A percentile compares a stretch with the other conserved stretches of the same genome.
phyloP scores from a whole-genome alignment of 2,113 vertebrate genomes.

The Paramormyrops kingsleyae region DNA sequence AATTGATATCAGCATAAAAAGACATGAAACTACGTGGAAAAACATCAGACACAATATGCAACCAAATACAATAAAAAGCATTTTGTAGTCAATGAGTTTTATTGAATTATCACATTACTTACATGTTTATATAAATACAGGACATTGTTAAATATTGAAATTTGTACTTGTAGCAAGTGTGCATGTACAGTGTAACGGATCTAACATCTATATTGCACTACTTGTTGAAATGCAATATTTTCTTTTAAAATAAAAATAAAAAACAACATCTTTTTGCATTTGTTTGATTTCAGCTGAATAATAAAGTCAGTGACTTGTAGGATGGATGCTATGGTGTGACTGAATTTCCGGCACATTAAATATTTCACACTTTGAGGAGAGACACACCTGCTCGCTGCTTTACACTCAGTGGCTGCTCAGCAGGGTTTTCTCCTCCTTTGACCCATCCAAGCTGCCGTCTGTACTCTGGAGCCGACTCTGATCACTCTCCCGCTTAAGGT shows the following conservation, averaged over 20 bases:
- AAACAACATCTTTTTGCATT: background rate
- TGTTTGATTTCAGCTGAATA: background rate
- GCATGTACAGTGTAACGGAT: background rate
- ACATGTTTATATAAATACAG: background rate
- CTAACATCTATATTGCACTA: background rate
- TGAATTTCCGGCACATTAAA: background rate
- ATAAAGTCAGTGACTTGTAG: background rate
- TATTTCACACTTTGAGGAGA: background rate
- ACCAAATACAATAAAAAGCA: background rate
- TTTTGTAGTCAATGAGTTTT: background rate
- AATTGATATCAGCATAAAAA: background rate
- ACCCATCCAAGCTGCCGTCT: slow-evolving; percentile 47
- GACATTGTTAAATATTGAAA: background rate
- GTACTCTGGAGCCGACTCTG: slow-evolving; percentile 33
- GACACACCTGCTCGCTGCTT: background rate
- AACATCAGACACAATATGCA: background rate
- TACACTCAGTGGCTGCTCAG: slow-evolving; percentile 35
- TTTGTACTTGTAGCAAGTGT: background rate
- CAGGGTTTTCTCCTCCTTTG: slow-evolving; percentile 54
- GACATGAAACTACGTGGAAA: background rate
- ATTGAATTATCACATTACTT: background rate
- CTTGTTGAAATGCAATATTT: background rate
- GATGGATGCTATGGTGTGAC: background rate
- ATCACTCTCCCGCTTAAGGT: slow-evolving; percentile 48
- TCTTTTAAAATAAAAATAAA: background rate